phyloP scores from a whole-genome alignment of 2,888 invertebrate species.

The Tuberolachnus salignus region DNA sequence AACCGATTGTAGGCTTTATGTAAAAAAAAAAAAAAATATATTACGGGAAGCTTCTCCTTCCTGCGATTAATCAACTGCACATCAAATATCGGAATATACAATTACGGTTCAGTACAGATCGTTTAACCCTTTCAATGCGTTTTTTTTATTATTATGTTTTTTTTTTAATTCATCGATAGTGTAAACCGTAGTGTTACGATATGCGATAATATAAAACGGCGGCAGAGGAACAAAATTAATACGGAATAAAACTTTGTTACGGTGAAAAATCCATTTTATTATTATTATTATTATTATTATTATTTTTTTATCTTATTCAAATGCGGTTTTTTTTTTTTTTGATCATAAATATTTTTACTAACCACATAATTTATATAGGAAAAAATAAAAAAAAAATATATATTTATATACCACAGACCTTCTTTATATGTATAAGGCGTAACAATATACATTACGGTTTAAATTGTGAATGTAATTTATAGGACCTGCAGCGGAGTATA shows the following conservation, averaged over 20 bases:
- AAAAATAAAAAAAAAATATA: no score
- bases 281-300: no score
- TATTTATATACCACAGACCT: constrained; percentile 13
- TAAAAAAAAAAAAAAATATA: no score
- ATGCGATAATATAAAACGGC: not conserved
- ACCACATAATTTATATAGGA: constrained; percentile 13
- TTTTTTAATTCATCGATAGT: no score
- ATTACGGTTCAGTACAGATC: no score
- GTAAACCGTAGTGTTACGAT: not conserved
- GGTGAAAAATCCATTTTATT: constrained; percentile 16
- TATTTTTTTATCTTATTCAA: no score
- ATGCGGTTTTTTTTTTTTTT: constrained; percentile 5
- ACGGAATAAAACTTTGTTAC: constrained; percentile 12
- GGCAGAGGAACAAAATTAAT: not conserved
- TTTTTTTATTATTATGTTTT: no score
- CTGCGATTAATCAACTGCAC: no score
- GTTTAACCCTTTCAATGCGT: no score
- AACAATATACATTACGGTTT: constrained; percentile 31
- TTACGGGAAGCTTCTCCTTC: no score
- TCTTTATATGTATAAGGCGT: constrained; percentile 20
- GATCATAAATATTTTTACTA: constrained; percentile 18
- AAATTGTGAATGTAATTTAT: constrained; percentile 42
- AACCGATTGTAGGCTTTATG: no score
- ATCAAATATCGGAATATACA: no score
- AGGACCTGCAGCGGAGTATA: not conserved